Percentiles rank a stretch among this genome's conserved stretches.
These are phyloP conservation scores for Standfussiana lucernea DNA, from an alignment of 2,888 invertebrate genomes.

Conservation along the genomic window DNA sequence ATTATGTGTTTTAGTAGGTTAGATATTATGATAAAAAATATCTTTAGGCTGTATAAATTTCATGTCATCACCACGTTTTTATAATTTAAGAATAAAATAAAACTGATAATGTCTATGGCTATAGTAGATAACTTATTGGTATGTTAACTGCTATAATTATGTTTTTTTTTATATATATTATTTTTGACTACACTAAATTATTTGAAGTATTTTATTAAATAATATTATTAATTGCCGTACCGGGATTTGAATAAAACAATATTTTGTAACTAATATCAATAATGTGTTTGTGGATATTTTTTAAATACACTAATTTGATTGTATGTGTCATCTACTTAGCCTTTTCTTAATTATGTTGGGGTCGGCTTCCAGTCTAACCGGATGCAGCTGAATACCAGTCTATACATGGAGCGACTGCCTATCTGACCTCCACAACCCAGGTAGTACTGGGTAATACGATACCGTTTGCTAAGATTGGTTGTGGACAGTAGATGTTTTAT, in stretches of 20 bases:
- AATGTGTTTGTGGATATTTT: not conserved
- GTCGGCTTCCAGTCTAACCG: not conserved
- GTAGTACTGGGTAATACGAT: not conserved
- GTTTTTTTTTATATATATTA: not conserved
- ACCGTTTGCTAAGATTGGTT: not conserved
- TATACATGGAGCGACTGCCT: not conserved
- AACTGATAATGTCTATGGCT: constrained; percentile 47
- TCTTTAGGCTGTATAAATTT: constrained; percentile 56
- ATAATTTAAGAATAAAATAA: constrained; percentile 35
- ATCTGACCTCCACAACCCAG: not conserved
- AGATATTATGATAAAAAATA: constrained; percentile 29
- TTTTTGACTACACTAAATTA: not conserved
- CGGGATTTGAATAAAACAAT: constrained; percentile 4
- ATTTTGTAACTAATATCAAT: not conserved
- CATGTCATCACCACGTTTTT: constrained; percentile 47
- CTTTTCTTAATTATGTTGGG: not conserved
- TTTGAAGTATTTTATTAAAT: not conserved
- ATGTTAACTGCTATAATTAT: constrained; percentile 45
- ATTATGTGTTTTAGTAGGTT: constrained; percentile 37
- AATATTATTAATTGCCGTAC: constrained; percentile 11
- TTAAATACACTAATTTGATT: not conserved
- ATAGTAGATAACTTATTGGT: constrained; percentile 42
- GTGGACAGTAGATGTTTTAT: not conserved
- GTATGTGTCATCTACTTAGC: not conserved
- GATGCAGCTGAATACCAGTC: not conserved